Conservation (phyloP, 92 coral and sea anemone genomes). For the Virgularia gustaviana region DNA sequence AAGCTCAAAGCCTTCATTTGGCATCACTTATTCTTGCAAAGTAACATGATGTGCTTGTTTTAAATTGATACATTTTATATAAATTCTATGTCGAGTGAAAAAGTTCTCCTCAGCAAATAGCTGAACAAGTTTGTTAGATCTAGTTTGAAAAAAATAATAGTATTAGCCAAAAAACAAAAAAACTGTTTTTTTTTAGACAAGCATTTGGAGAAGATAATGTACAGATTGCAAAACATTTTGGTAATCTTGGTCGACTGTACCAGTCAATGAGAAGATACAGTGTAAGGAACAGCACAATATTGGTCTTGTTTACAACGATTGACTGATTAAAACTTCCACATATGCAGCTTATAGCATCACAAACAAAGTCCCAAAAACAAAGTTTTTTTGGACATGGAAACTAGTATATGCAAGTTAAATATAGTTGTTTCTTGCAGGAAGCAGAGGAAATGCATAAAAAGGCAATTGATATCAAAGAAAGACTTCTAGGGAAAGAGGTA, state of each 20-base stretch:
- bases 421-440: conserved; percentile 52
- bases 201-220: conserved; percentile 97
- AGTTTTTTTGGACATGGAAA: not conserved
- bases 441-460: conserved; percentile 96
- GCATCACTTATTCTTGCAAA: conserved; percentile 90
- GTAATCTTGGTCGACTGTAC: conserved; percentile 90
- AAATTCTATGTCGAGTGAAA: too few relatives aligned
- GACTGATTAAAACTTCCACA: too few relatives aligned
- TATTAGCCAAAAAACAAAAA: too few relatives aligned
- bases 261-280: conserved; percentile 94
- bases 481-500: conserved; percentile 90
- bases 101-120: too few relatives aligned
- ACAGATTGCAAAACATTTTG: conserved; percentile 98
- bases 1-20: conserved; percentile 85
- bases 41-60: too few relatives aligned
- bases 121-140: too few relatives aligned
- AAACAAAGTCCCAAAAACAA: too few relatives aligned
- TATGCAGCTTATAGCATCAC: too few relatives aligned
- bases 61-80: too few relatives aligned
- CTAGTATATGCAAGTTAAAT: not conserved
- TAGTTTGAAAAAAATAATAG: too few relatives aligned
- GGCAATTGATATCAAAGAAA: conserved; percentile 94
- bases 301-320: not conserved
- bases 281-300: conserved; percentile 37
- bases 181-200: conserved; percentile 65